A percentile compares a stretch with the other conserved stretches of the same genome.
phyloP scores from a whole-genome alignment of 2,797 vertebrate species.

The Prionace glauca region DNA sequence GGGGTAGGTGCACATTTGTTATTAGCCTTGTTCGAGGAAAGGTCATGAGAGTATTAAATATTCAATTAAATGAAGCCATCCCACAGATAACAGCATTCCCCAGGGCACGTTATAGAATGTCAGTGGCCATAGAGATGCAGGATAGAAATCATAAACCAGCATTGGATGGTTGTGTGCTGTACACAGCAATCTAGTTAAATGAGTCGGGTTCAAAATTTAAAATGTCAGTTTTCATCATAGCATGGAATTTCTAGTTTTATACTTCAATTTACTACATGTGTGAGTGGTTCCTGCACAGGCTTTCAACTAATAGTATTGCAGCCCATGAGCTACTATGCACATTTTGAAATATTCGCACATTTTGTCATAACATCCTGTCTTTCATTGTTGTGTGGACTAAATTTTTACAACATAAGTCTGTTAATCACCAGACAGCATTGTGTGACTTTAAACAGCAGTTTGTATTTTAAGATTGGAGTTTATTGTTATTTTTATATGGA shows the following conservation, averaged over 20 bases:
- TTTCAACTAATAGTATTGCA: neutral
- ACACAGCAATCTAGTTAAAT: constrained; percentile 3
- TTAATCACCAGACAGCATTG: neutral
- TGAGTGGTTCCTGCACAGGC: neutral
- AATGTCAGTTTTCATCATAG: constrained; percentile 6
- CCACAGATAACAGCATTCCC: constrained; percentile 18
- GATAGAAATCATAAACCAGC: neutral
- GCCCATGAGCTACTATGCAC: neutral
- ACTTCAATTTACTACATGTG: neutral
- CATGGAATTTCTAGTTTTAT: neutral
- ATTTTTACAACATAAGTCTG: neutral
- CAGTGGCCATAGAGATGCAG: constrained; percentile 28
- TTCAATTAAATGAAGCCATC: constrained; percentile 46
- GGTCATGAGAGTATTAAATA: constrained; percentile 46
- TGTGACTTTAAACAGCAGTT: neutral
- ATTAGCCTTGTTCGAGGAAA: constrained; percentile 45
- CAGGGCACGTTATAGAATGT: constrained; percentile 28
- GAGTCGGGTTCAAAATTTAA: constrained; percentile 3
- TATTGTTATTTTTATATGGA: neutral
- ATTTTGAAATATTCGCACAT: neutral
- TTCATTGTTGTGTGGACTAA: neutral
- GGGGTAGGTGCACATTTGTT: constrained; percentile 48
- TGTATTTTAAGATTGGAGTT: neutral
- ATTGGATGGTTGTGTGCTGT: constrained; percentile 8
- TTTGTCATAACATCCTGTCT: neutral